Conservation (phyloP, 2,888 invertebrate genomes). For the Andrena fulva region DNA sequence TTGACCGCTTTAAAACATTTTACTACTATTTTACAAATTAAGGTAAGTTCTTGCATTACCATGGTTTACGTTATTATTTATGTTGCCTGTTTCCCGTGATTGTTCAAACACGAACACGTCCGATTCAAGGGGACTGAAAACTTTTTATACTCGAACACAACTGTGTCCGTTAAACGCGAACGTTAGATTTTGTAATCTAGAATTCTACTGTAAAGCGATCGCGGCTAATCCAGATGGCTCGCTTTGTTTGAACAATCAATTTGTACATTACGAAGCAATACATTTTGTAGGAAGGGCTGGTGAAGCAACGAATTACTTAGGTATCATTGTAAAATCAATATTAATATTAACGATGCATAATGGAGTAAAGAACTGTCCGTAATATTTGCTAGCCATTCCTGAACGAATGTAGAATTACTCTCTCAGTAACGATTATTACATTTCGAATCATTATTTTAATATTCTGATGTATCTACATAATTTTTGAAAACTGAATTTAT, state of each 20-base stretch:
- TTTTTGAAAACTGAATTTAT: constrained; percentile 26
- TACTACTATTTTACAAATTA: constrained; percentile 57
- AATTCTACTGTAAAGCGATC: background rate
- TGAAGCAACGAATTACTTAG: constrained; percentile 8
- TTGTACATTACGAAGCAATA: constrained; percentile 23
- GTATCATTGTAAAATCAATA: constrained; percentile 15
- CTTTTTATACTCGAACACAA: constrained; percentile 16
- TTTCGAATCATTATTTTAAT: constrained; percentile 38
- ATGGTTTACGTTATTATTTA: constrained; percentile 13
- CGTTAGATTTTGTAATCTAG: background rate
- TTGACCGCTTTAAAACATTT: constrained; percentile 85
- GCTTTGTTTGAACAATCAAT: constrained; percentile 50
- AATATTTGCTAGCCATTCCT: constrained; percentile 59
- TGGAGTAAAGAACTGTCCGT: background rate
- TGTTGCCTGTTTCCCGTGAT: constrained; percentile 24
- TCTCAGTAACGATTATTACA: constrained; percentile 42
- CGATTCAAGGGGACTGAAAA: background rate
- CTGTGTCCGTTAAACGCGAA: constrained; percentile 11
- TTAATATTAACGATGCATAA: constrained; percentile 25
- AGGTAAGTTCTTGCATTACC: constrained; percentile 67
- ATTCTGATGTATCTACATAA: constrained; percentile 66
- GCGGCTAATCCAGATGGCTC: background rate
- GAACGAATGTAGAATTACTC: constrained; percentile 46
- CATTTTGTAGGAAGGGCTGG: constrained; percentile 53
- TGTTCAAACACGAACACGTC: constrained; percentile 56